A percentile compares a stretch with the other conserved stretches of the same genome.
These are phyloP conservation scores for Pristionchus pacificus DNA, from an alignment of 1,140 invertebrate species.

Conservation along the genomic window DNA sequence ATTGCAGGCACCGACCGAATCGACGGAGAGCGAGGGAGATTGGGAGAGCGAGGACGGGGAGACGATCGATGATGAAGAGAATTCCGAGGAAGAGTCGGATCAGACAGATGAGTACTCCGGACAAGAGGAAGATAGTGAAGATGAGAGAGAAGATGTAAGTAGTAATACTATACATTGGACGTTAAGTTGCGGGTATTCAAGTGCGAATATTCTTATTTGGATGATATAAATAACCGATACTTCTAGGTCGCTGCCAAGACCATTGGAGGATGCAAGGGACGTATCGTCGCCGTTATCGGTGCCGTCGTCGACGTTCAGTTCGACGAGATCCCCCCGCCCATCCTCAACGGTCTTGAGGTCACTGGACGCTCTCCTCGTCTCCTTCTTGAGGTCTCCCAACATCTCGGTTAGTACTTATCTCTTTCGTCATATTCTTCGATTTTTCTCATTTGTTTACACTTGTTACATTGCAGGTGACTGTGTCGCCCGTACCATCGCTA, in stretches of 20 bases:
- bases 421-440: conserved; percentile 13
- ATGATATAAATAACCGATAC: background rate
- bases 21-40: too few species aligned
- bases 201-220: too few species aligned
- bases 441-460: background rate
- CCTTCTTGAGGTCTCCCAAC: conserved; percentile 80
- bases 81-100: too few species aligned
- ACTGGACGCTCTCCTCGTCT: conserved; percentile 72
- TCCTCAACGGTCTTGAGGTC: conserved; percentile 94
- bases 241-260: conserved; percentile 38
- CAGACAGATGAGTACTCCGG: too few species aligned
- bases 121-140: too few species aligned
- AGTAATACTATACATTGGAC: too few species aligned
- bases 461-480: conserved; percentile 71
- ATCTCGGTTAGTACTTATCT: conserved; percentile 67
- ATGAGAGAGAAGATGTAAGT: too few species aligned
- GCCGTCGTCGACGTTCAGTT: conserved; percentile 99
- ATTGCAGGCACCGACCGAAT: too few species aligned
- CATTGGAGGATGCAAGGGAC: conserved; percentile 46
- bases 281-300: conserved; percentile 89
- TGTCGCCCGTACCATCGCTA: conserved; percentile 92
- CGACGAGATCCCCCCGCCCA: conserved; percentile 87
- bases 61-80: too few species aligned
- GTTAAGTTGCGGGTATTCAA: too few species aligned
- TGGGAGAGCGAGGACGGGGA: too few species aligned